Conservation (phyloP, 2,888 invertebrate species). For the Ethmia dodecea region DNA sequence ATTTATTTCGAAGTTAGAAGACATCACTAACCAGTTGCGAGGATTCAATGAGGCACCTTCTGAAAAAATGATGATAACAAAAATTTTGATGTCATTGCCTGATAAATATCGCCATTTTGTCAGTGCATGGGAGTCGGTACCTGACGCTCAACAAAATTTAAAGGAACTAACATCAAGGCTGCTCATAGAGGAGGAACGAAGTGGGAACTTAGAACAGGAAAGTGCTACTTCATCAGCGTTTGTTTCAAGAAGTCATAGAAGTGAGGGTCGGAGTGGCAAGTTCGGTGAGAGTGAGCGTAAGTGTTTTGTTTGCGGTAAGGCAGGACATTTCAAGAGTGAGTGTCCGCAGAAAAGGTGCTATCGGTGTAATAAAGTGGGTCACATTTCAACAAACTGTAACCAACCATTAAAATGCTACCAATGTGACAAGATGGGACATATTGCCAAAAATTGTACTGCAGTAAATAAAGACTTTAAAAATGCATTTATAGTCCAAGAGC, state of each 20-base stretch:
- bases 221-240: not conserved
- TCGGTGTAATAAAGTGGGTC: not conserved
- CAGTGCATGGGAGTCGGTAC: constrained; percentile 5
- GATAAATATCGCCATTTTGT: constrained; percentile 6
- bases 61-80: constrained; percentile 3
- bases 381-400: not conserved
- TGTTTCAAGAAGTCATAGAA: not conserved
- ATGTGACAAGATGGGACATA: not conserved
- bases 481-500: constrained; percentile 1
- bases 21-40: not conserved
- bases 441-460: not conserved
- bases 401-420: not conserved
- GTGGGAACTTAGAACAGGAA: not conserved
- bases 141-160: constrained; percentile 5
- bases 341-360: not conserved
- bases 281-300: not conserved
- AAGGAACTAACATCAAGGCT: constrained; percentile 4
- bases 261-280: not conserved
- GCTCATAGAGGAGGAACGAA: constrained; percentile 1
- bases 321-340: constrained; percentile 1
- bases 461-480: not conserved
- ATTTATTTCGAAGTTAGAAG: not conserved
- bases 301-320: not conserved
- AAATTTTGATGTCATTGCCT: constrained; percentile 2
- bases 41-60: not conserved